These are phyloP conservation scores for Blomia tropicalis DNA, from an alignment of 2,888 invertebrate species.

Conservation along the genomic window DNA sequence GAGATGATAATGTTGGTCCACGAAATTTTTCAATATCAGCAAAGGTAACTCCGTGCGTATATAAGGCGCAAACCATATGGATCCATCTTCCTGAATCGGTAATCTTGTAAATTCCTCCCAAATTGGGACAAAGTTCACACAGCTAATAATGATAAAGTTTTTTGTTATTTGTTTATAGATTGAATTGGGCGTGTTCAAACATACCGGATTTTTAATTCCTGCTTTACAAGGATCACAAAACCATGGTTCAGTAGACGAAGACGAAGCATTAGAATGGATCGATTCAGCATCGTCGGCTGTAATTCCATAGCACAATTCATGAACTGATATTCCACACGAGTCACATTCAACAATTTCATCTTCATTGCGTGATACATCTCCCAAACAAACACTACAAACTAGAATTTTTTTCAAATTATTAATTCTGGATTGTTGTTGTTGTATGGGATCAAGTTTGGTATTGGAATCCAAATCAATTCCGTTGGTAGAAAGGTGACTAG, in stretches of 20 bases:
- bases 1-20: slow-evolving; percentile 80
- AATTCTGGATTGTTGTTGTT: slow-evolving; percentile 14
- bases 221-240: slow-evolving; percentile 97
- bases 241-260: slow-evolving; percentile 94
- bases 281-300: slow-evolving; percentile 55
- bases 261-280: slow-evolving; percentile 77
- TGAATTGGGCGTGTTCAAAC: neutral
- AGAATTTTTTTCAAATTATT: slow-evolving; percentile 41
- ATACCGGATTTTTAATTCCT: slow-evolving; percentile 60
- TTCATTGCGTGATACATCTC: slow-evolving; percentile 46
- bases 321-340: slow-evolving; percentile 85
- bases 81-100: slow-evolving; percentile 94
- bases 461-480: neutral
- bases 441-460: neutral
- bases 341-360: slow-evolving; percentile 97
- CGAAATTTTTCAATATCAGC: slow-evolving; percentile 78
- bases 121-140: slow-evolving; percentile 90
- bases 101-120: slow-evolving; percentile 69
- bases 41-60: slow-evolving; percentile 91
- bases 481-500: neutral
- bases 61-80: slow-evolving; percentile 89
- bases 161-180: neutral
- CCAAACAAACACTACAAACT: slow-evolving; percentile 81
- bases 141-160: slow-evolving; percentile 1
- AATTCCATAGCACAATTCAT: slow-evolving; percentile 91